These are phyloP conservation scores for Dendrocincla tyrannina DNA, from an alignment of 2,797 vertebrate species.

Conservation along the genomic window DNA sequence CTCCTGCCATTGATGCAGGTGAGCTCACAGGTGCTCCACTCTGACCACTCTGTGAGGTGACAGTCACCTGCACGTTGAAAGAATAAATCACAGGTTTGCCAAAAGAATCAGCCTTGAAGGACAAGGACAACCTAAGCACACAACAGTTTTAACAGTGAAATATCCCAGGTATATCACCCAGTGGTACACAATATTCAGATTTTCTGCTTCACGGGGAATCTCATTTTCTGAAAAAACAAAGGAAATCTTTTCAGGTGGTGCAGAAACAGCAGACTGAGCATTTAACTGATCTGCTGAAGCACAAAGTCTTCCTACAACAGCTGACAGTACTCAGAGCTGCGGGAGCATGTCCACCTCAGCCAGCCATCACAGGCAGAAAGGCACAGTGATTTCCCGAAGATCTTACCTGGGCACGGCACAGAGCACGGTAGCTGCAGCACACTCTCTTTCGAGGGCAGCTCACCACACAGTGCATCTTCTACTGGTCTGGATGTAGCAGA, in stretches of 20 bases:
- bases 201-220: neutral
- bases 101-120: neutral
- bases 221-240: neutral
- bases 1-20: conserved; percentile 92
- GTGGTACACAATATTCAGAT: neutral
- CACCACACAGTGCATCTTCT: conserved; percentile 81
- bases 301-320: neutral
- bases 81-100: neutral
- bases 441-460: conserved; percentile 71
- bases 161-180: neutral
- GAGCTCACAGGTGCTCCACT: conserved; percentile 94
- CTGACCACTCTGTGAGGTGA: conserved; percentile 92
- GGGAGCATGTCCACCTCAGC: neutral
- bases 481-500: conserved; percentile 69
- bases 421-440: conserved; percentile 85
- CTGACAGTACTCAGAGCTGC: neutral
- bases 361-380: neutral
- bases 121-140: neutral
- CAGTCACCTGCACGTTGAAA: conserved; percentile 84
- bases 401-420: conserved; percentile 89
- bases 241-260: neutral
- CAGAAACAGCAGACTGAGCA: neutral
- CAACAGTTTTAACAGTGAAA: neutral
- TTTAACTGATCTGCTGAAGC: neutral
- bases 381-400: neutral